Evolutionary conservation across 2,888 invertebrate genomes (phyloP).

Genomic region (Apamea anceps): DNA sequence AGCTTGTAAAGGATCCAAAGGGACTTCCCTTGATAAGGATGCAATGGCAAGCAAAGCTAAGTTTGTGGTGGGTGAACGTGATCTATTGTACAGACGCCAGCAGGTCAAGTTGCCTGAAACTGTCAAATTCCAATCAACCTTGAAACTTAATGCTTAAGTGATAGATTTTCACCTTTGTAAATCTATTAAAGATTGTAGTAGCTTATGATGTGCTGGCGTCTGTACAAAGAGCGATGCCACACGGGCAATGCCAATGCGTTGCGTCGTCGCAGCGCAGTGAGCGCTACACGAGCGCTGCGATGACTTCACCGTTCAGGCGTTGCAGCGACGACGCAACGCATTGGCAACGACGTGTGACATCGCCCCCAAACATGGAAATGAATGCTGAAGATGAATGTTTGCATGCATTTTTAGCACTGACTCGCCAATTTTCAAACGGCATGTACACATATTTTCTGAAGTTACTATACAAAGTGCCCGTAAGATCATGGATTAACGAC

Average conservation of each 20-base stretch:
- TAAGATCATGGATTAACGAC: too few species aligned
- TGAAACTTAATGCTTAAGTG: too few species aligned
- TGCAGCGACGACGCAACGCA: neutral
- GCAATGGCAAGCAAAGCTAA: neutral
- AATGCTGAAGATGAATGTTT: slow-evolving; percentile 5
- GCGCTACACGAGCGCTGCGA: neutral
- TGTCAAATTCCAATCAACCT: too few species aligned
- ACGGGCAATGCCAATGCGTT: too few species aligned
- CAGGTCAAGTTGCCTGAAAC: too few species aligned
- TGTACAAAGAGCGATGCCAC: too few species aligned
- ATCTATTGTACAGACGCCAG: neutral
- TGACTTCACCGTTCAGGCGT: neutral
- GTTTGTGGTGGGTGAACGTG: neutral
- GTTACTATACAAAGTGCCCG: too few species aligned
- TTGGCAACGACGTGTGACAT: neutral
- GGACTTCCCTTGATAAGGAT: neutral
- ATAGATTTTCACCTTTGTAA: too few species aligned
- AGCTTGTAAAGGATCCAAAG: slow-evolving; percentile 18
- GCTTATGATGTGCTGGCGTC: too few species aligned
- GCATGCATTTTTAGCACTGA: neutral
- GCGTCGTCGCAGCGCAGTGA: too few species aligned
- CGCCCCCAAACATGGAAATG: neutral
- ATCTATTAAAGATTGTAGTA: too few species aligned
- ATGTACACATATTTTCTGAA: too few species aligned
- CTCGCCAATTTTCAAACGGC: neutral